Evolutionary conservation across 2,797 vertebrate genomes (phyloP), one percentile per base, ranked within the genome.

Genomic region (Ceryle rudis): DNA sequence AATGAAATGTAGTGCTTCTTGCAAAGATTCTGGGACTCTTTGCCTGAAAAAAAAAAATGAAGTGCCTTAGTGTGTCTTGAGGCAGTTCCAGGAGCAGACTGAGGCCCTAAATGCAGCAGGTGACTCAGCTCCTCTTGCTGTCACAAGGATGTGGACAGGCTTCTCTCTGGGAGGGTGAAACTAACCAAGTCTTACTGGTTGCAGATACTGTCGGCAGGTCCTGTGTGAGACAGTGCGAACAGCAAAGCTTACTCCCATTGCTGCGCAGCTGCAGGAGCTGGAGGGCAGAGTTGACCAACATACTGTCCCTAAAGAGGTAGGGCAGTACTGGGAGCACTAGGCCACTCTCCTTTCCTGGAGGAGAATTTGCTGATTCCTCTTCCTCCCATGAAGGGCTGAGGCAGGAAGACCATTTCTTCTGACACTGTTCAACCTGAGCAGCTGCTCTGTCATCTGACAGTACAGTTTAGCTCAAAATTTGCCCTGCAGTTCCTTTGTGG

Each of bases 151-250:
- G 6, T 35, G 74, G 64, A 81, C 28, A 81, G 33, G 51, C 49
- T 64, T 89, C 44, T 86, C 28, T 79, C 52, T 64, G 42, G 41
- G 58, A 66, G 51, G 15, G 22, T 75, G 42, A 25, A 71, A 70
- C 67, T 95, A 47, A 92, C 60, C 23, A 31, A 6, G 11, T 60
- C 44, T 90, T 80, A 15, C 78, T 83, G 42, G 41, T 96, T 97
- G 94, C 96, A 99, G 99, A 95, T 99, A 99, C 97, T 99, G 99
- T 95, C 99, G 98, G 81, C 99, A 99, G 83, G 98, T 99, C 21
- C 98, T 99, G 57, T 99, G 99, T 47, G 99, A 99, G 98, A 99
- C 99, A 0, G 99, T 99, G 93, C 98, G 99, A 88, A 99, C 98
- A 5, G 98, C 99, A 81, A 99, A 99, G 97, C 98, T 99, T 67